A percentile compares a stretch with the other conserved stretches of the same genome.
Evolutionary conservation across 2,113 vertebrate genomes (phyloP).

Genomic region (Paralichthys olivaceus): DNA sequence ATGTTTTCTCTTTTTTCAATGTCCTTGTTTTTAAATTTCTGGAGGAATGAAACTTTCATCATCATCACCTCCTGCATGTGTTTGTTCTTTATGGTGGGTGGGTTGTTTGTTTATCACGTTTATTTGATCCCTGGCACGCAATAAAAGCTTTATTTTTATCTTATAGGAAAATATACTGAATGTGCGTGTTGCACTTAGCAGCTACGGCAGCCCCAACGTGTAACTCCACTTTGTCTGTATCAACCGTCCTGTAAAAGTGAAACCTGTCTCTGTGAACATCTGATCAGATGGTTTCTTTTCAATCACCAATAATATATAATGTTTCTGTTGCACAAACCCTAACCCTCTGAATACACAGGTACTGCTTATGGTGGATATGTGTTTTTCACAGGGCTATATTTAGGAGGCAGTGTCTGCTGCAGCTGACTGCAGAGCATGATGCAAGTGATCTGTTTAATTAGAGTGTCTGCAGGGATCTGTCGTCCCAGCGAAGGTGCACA

Average conservation of each 20-base stretch:
- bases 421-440: constrained; percentile 4
- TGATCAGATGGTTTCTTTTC: neutral
- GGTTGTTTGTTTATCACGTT: neutral
- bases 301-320: too few relatives aligned
- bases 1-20: neutral
- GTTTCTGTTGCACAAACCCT: neutral
- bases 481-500: constrained; percentile 16
- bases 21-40: neutral
- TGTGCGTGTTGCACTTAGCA: constrained; percentile 1
- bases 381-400: neutral
- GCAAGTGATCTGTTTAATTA: constrained; percentile 55
- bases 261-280: constrained; percentile 19
- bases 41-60: constrained; percentile 1
- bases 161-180: neutral
- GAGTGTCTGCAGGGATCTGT: constrained; percentile 39
- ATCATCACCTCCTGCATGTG: neutral
- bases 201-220: neutral
- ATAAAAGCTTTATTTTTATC: neutral
- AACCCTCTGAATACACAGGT: neutral
- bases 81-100: neutral
- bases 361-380: neutral
- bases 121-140: neutral
- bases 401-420: neutral
- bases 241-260: neutral
- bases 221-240: constrained; percentile 21